Conservation (phyloP, 2,113 vertebrate genomes). For the Crotalus horridus region DNA sequence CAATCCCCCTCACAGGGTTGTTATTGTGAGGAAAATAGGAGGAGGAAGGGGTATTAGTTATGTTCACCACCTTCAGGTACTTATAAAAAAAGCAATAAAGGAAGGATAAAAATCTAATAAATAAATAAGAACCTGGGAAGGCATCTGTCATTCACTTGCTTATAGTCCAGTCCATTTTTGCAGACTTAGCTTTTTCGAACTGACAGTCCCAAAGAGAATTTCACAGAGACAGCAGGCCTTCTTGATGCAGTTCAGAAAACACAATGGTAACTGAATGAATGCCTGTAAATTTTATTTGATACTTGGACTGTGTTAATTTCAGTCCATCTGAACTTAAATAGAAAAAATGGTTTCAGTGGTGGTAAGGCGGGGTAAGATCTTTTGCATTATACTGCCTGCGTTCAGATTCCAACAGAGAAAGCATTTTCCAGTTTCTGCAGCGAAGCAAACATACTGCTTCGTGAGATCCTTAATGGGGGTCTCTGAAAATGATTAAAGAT, state of each 20-base stretch:
- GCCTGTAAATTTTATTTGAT: background rate
- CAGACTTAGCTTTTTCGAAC: background rate
- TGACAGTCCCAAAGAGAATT: background rate
- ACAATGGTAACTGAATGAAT: conserved; percentile 1
- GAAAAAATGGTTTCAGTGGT: conserved; percentile 50
- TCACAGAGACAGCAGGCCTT: background rate
- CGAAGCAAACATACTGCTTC: conserved; percentile 38
- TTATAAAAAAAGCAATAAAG: background rate
- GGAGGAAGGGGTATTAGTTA: background rate
- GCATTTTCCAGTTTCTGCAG: conserved; percentile 20
- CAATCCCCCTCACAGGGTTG: background rate
- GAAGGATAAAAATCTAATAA: background rate
- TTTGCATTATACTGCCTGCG: conserved; percentile 12
- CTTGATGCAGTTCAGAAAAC: background rate
- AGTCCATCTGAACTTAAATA: conserved; percentile 26
- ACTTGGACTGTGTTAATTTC: background rate
- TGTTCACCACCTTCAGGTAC: background rate
- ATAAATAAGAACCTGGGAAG: background rate
- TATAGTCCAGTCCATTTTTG: background rate
- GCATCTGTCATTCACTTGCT: background rate
- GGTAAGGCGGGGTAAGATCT: conserved; percentile 33
- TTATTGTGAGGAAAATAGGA: background rate
- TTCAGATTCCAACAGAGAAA: conserved; percentile 42
- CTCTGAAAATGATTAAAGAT: conserved; percentile 41
- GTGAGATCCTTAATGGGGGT: conserved; percentile 45